phyloP scores from a whole-genome alignment of 2,888 invertebrate species.

The Clepsis dumicolana region DNA sequence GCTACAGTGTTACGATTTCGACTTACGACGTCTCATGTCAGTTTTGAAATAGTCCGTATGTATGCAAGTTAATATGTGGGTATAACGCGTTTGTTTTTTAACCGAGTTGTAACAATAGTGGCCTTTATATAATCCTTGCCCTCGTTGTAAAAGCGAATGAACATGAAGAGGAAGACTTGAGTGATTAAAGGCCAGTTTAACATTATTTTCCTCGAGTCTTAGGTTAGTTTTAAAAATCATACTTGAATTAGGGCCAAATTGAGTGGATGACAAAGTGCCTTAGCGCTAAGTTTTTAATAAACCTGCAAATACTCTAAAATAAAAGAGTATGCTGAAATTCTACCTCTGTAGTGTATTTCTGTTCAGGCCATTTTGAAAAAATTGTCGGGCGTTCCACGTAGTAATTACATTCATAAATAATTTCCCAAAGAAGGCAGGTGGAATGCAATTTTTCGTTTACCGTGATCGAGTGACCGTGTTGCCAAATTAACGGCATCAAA shows the following conservation, averaged over 20 bases:
- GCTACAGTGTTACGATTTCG: not conserved
- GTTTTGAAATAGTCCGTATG: conserved; percentile 8
- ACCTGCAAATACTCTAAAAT: no score
- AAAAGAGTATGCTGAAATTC: no score
- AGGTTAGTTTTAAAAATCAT: not conserved
- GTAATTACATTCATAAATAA: no score
- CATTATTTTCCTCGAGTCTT: not conserved
- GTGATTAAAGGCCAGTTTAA: conserved; percentile 20
- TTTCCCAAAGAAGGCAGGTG: not conserved
- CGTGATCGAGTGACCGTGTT: conserved; percentile 43
- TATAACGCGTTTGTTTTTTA: conserved; percentile 20
- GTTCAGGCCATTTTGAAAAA: no score
- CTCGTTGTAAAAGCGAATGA: conserved; percentile 38
- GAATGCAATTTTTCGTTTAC: conserved; percentile 18
- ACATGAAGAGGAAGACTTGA: conserved; percentile 35
- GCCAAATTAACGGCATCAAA: conserved; percentile 45
- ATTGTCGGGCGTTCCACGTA: not conserved
- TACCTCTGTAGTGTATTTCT: no score
- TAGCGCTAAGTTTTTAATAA: no score
- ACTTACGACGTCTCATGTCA: not conserved
- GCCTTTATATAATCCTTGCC: conserved; percentile 41
- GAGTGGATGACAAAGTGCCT: no score
- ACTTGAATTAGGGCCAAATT: not conserved
- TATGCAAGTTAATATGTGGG: not conserved
- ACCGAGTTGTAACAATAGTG: conserved; percentile 35